These are phyloP conservation scores for Pheosia tremula DNA, from an alignment of 2,888 invertebrate genomes.

Conservation along the genomic window DNA sequence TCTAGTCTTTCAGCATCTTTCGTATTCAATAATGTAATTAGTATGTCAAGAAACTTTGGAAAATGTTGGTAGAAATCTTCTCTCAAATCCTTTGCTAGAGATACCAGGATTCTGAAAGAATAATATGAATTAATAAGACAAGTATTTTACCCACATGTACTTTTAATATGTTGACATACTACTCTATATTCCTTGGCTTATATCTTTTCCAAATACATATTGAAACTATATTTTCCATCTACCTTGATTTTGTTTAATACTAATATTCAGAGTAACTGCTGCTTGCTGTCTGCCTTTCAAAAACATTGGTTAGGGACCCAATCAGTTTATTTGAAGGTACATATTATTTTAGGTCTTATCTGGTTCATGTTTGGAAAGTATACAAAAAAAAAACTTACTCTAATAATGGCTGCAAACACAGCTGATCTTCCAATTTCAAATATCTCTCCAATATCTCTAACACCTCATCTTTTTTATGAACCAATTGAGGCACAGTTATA, in stretches of 20 bases:
- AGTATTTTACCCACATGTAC: no score
- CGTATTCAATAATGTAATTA: conserved; percentile 88
- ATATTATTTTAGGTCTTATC: no score
- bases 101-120: conserved; percentile 88
- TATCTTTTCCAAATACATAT: no score
- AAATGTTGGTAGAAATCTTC: conserved; percentile 96
- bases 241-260: not conserved
- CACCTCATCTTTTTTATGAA: conserved; percentile 92
- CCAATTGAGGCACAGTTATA: conserved; percentile 92
- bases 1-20: conserved; percentile 94
- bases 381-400: conserved; percentile 87
- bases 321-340: no score
- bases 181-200: no score
- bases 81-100: conserved; percentile 93
- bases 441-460: conserved; percentile 89
- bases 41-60: conserved; percentile 88
- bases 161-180: no score
- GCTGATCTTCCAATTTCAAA: conserved; percentile 87
- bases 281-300: no score
- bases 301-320: no score
- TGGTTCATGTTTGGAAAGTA: no score
- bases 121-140: not conserved
- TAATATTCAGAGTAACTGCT: no score
- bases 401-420: conserved; percentile 92
- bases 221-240: no score